Base-by-base conservation (phyloP, 1,140 invertebrate genomes). In the Panulirus ornatus region DNA sequence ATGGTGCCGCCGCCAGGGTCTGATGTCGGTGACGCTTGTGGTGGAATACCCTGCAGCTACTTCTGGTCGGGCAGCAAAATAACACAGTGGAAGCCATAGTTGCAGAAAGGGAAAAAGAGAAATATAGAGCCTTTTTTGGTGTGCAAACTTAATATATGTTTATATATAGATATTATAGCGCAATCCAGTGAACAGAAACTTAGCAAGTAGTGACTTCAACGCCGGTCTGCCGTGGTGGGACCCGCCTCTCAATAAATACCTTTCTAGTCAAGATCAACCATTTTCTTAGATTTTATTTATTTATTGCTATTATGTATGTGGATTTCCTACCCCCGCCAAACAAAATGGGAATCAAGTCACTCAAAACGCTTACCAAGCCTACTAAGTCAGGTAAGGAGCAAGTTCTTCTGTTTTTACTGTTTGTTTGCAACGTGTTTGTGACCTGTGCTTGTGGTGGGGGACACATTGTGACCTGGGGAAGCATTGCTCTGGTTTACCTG, bases 241-340 rank as follows among this genome's bases (percentile, higher is more conserved):
- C 42, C 36, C 30, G 9, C 47, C 63, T 30, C 27, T 44, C 11
- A 51, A 27, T 73, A 14, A 19, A 3, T 19, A 78, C 79, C 58
- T 71, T 40, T 89, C 87, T 89, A 90, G 88, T 84, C 88, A 90
- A 84, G 36, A 54, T 38, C 44, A 84, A 79, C 88, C 82, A 90
- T 76, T 84, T 84, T 42, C 42, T 30, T 75, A 73, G 42, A 47
- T 70, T 85, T 42, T 90, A 85, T 90, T 85, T 85, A 91, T 86
- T 87, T 91, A 91, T 87, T 58, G 63, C 30, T 86, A 91, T 71
- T 84, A 91, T 91, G 91, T 91, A 91, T 51, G 91, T 91, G 81
- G 91, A 91, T 86, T 91, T 91, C 54, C 78, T 91, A 66, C 91
- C 91, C 70, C 91, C 91, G 71, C 91, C 91, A 79, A 91, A 91